Evolutionary conservation across 2,888 invertebrate species (phyloP).

Genomic region (Drosophila prolongata): DNA sequence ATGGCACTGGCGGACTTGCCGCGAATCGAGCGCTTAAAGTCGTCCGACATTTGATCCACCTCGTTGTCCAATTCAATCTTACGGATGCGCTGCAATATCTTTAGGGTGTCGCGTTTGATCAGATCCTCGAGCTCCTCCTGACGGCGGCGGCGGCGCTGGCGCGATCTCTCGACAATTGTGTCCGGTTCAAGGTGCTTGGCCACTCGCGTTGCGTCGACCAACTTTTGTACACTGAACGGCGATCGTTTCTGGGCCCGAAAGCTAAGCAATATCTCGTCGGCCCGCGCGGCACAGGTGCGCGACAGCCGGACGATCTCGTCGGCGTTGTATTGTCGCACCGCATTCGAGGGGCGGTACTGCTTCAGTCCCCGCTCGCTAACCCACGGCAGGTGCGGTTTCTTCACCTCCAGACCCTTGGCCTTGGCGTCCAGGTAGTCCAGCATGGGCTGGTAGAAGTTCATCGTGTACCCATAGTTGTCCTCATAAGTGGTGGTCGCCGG

Average conservation of each 20-base stretch:
- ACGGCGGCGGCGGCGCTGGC: slow-evolving; percentile 84
- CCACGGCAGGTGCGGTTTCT: slow-evolving; percentile 89
- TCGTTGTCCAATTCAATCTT: slow-evolving; percentile 85
- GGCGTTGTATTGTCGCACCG: slow-evolving; percentile 88
- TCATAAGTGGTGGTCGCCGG: slow-evolving; percentile 87
- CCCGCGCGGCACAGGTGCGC: slow-evolving; percentile 88
- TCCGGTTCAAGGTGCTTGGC: slow-evolving; percentile 84
- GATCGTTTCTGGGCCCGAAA: slow-evolving; percentile 83
- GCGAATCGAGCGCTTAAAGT: slow-evolving; percentile 86
- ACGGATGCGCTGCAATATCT: slow-evolving; percentile 80
- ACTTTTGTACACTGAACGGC: slow-evolving; percentile 85
- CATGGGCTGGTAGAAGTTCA: slow-evolving; percentile 95
- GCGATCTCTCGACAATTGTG: slow-evolving; percentile 84
- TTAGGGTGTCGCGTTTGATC: slow-evolving; percentile 85
- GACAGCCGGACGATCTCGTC: slow-evolving; percentile 89
- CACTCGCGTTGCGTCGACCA: slow-evolving; percentile 86
- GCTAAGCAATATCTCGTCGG: slow-evolving; percentile 87
- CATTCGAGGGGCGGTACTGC: slow-evolving; percentile 88
- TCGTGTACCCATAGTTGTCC: slow-evolving; percentile 93
- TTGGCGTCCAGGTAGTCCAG: slow-evolving; percentile 92
- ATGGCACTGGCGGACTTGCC: slow-evolving; percentile 92
- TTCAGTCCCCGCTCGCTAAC: slow-evolving; percentile 89
- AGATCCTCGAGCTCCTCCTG: slow-evolving; percentile 86
- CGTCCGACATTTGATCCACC: slow-evolving; percentile 84
- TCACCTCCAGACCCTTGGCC: slow-evolving; percentile 84